These are phyloP conservation scores for Aptenodytes patagonicus DNA, from an alignment of 2,113 vertebrate genomes.

Conservation along the genomic window DNA sequence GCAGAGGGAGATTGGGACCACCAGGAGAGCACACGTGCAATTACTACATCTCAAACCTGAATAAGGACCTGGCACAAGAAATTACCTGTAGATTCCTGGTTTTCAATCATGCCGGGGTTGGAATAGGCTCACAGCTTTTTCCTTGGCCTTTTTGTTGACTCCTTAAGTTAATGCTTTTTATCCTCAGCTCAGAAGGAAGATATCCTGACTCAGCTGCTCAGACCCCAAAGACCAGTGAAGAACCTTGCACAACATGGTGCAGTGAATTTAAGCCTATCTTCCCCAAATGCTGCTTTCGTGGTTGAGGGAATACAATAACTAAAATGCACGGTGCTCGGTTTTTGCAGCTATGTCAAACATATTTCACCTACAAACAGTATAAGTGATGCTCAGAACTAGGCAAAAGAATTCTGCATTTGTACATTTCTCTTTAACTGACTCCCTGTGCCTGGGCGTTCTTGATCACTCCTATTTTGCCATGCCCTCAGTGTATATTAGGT, in stretches of 20 bases:
- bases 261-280: not conserved
- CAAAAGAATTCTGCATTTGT: not conserved
- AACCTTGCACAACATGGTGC: not conserved
- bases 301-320: not conserved
- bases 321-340: fast-evolving
- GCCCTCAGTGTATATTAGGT: fast-evolving
- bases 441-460: not conserved
- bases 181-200: not conserved
- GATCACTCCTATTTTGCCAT: fast-evolving
- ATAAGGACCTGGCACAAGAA: not conserved
- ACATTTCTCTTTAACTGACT: not conserved
- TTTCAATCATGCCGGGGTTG: not conserved
- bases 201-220: not conserved
- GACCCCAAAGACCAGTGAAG: not conserved
- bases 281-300: not conserved
- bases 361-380: not conserved
- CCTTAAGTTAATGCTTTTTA: not conserved
- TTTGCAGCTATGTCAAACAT: not conserved
- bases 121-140: not conserved
- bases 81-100: not conserved
- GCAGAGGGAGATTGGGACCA: not conserved
- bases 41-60: not conserved
- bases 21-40: not conserved
- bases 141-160: not conserved
- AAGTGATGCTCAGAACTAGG: not conserved